A percentile compares a stretch with the other conserved stretches of the same genome.
phyloP scores from a whole-genome alignment of 2,797 vertebrate species.

The Melanotaenia parkinsoni region DNA sequence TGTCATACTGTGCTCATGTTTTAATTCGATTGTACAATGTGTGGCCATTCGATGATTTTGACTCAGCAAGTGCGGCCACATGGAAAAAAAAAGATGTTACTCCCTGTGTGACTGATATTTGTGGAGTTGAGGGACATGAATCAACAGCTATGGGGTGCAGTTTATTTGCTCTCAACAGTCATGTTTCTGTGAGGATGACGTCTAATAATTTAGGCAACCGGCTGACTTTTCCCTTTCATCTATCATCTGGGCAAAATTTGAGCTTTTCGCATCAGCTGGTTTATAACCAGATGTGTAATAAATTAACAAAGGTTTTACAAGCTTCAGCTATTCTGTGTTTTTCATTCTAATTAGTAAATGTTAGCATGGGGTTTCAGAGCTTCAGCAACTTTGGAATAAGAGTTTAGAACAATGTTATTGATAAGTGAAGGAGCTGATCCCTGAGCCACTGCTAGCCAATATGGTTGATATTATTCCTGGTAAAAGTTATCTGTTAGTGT shows the following conservation, averaged over 20 bases:
- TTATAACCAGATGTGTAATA: not conserved
- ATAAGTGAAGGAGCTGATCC: not conserved
- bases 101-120: slow-evolving; percentile 1
- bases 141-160: not conserved
- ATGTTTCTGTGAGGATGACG: not conserved
- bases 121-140: not conserved
- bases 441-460: not conserved
- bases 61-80: not conserved
- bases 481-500: not conserved
- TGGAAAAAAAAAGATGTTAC: not conserved
- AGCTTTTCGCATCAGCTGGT: not conserved
- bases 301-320: slow-evolving; percentile 2
- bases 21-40: not conserved
- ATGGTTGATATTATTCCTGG: not conserved
- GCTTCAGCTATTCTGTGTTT: not conserved
- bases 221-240: not conserved
- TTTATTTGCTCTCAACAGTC: slow-evolving; percentile 1
- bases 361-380: not conserved
- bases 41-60: not conserved
- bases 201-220: not conserved
- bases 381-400: not conserved
- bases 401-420: not conserved
- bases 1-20: not conserved
- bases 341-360: slow-evolving; percentile 4
- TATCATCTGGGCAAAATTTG: not conserved